phyloP scores from a whole-genome alignment of 2,113 vertebrate species.

The Mellivora capensis region DNA sequence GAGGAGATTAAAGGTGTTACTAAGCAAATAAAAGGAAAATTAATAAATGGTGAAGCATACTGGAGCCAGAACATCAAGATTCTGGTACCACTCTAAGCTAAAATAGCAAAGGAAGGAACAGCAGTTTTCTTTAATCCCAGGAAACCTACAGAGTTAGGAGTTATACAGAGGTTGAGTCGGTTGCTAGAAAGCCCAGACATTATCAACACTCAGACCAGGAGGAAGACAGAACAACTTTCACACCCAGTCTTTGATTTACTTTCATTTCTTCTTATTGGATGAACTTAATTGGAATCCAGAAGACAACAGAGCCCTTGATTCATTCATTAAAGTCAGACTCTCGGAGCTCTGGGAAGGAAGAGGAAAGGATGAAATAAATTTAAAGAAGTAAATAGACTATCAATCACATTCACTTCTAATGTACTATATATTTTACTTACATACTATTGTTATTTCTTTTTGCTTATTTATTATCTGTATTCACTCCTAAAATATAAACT shows the following conservation, averaged over 20 bases:
- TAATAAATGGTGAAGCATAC: background rate
- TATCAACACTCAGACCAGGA: background rate
- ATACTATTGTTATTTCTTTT: background rate
- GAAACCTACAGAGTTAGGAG: background rate
- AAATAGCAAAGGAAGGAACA: background rate
- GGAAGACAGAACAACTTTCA: background rate
- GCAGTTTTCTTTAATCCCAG: background rate
- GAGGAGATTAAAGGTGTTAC: background rate
- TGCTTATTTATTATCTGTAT: background rate
- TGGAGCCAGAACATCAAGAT: background rate
- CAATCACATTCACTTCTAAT: background rate
- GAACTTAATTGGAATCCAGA: background rate
- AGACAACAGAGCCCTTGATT: background rate
- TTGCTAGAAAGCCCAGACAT: background rate
- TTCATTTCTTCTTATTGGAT: background rate
- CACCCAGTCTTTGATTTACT: background rate
- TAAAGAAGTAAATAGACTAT: background rate
- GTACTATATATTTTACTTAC: background rate
- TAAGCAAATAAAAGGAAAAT: background rate
- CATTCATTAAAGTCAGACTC: background rate
- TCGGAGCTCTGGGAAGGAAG: background rate
- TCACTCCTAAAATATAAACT: background rate
- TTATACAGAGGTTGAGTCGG: background rate
- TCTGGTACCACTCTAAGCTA: background rate
- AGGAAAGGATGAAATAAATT: background rate